Conservation (phyloP, 2,797 vertebrate genomes). For the Naso thynnoides region DNA sequence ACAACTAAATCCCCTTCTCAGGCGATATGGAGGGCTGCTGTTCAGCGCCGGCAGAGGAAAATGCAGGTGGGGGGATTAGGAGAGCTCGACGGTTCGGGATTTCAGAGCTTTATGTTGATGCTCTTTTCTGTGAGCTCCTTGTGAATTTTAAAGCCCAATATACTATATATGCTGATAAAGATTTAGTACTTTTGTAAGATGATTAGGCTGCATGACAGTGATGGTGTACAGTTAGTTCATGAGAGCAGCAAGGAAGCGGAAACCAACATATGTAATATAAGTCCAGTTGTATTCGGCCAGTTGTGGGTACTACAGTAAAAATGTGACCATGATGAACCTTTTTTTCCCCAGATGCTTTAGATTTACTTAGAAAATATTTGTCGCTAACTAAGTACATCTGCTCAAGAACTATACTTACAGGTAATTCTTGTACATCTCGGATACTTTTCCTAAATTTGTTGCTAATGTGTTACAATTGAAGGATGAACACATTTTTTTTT, state of each 20-base stretch:
- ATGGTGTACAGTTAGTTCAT: constrained; percentile 32
- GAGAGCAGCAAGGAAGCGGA: constrained; percentile 5
- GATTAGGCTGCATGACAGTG: constrained; percentile 48
- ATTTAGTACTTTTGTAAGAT: constrained; percentile 65
- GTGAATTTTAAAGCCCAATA: constrained; percentile 58
- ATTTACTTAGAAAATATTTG: neutral
- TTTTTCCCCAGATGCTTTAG: too few relatives aligned
- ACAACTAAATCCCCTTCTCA: constrained; percentile 74
- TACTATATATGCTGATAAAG: constrained; percentile 57
- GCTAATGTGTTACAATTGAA: too few relatives aligned
- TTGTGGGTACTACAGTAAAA: neutral
- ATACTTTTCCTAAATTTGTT: too few relatives aligned
- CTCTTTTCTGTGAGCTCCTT: constrained; percentile 63
- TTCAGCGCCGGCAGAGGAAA: constrained; percentile 49
- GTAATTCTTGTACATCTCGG: too few relatives aligned
- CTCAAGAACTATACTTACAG: too few relatives aligned
- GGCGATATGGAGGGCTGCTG: constrained; percentile 58
- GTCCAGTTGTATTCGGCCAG: constrained; percentile 11
- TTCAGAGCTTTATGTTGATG: constrained; percentile 70
- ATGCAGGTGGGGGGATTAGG: constrained; percentile 78
- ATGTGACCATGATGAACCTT: neutral
- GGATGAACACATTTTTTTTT: too few relatives aligned
- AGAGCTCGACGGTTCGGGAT: constrained; percentile 55
- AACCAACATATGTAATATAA: constrained; percentile 5
- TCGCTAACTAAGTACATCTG: neutral